Conservation (phyloP, 2,888 invertebrate species). For the Temnothorax rugatulus region DNA sequence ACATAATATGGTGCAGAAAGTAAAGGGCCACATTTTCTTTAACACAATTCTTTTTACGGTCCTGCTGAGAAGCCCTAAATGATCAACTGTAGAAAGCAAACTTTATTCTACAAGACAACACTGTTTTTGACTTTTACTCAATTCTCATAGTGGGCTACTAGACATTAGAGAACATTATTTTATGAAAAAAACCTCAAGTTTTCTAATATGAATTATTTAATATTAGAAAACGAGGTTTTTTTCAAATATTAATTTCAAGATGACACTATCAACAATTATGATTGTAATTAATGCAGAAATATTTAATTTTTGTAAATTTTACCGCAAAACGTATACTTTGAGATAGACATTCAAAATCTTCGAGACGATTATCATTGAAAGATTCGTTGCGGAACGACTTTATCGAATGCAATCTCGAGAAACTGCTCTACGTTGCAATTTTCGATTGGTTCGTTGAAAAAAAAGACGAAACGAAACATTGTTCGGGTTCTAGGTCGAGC, state of each 20-base stretch:
- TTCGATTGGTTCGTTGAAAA: conserved; percentile 58
- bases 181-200: background rate
- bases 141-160: background rate
- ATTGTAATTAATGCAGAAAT: background rate
- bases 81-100: background rate
- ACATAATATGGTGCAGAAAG: background rate
- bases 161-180: background rate
- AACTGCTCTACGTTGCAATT: conserved; percentile 49
- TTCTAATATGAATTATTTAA: background rate
- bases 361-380: background rate
- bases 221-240: too few relatives aligned
- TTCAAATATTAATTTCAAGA: background rate
- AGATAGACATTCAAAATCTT: background rate
- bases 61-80: background rate
- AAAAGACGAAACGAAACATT: background rate
- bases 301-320: background rate
- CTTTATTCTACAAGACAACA: background rate
- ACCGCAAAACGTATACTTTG: background rate
- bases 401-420: background rate
- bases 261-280: background rate
- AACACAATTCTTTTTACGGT: background rate
- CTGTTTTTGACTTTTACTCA: background rate
- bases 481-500: conserved; percentile 16
- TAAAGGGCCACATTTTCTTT: background rate
- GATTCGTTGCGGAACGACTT: background rate